phyloP scores from a whole-genome alignment of 2,888 invertebrate species.

The Allygus modestus region DNA sequence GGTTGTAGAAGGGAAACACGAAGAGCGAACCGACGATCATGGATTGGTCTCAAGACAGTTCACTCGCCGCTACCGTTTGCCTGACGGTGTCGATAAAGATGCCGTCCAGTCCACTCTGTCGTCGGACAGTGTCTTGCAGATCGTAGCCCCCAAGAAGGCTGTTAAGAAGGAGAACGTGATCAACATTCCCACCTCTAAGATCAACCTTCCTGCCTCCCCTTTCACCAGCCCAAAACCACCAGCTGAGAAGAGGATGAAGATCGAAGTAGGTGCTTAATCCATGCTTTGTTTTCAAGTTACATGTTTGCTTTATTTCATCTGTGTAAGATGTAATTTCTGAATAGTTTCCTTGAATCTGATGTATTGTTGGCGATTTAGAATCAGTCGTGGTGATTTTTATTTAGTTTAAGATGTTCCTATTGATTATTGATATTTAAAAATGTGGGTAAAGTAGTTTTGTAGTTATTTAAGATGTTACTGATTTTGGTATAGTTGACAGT shows the following conservation, averaged over 20 bases:
- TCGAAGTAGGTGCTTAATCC: conserved; percentile 9
- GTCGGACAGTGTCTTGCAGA: conserved; percentile 73
- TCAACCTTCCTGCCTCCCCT: conserved; percentile 67
- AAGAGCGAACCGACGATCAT: conserved; percentile 74
- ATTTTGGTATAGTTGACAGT: no score
- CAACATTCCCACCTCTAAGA: conserved; percentile 67
- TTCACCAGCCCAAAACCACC: conserved; percentile 9
- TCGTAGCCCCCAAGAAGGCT: conserved; percentile 61
- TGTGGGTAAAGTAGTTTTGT: no score
- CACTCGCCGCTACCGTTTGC: conserved; percentile 74
- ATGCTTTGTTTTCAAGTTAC: no score
- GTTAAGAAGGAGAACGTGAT: conserved; percentile 48
- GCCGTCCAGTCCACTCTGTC: conserved; percentile 73
- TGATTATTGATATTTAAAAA: no score
- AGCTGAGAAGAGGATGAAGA: conserved; percentile 6
- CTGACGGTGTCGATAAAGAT: conserved; percentile 73
- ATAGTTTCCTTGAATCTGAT: no score
- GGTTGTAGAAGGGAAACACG: conserved; percentile 74
- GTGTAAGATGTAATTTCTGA: no score
- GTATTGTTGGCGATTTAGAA: no score
- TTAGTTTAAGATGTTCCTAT: no score
- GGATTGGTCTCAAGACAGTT: conserved; percentile 74
- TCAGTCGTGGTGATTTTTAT: no score
- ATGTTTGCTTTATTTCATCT: no score
- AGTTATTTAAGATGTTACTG: no score